A percentile compares a stretch with the other conserved stretches of the same genome.
Evolutionary conservation across 2,113 vertebrate species (phyloP).

Genomic region (Triplophysa dalaica): DNA sequence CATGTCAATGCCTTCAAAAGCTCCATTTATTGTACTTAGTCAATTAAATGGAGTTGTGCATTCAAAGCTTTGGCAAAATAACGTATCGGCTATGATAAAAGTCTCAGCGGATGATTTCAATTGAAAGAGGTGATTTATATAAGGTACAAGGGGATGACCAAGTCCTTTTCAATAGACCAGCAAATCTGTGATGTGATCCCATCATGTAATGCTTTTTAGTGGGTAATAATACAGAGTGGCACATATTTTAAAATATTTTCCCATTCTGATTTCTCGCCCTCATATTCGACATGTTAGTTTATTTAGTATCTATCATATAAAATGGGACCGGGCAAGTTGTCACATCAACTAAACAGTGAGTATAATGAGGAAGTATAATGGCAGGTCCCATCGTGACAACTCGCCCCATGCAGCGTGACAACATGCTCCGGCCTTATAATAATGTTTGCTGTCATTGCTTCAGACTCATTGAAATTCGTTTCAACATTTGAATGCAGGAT

Average conservation of each 20-base stretch:
- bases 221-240: slow-evolving; percentile 7
- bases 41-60: slow-evolving; percentile 63
- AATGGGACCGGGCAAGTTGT: no score
- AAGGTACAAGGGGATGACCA: background rate
- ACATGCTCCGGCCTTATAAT: background rate
- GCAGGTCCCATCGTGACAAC: no score
- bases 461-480: slow-evolving; percentile 27
- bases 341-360: no score
- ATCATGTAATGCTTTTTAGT: slow-evolving; percentile 37
- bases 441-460: background rate
- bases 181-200: slow-evolving; percentile 30
- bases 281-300: background rate
- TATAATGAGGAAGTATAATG: no score
- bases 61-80: slow-evolving; percentile 64
- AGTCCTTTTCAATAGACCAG: slow-evolving; percentile 20
- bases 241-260: background rate
- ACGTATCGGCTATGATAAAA: slow-evolving; percentile 42
- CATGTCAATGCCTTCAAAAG: slow-evolving; percentile 70
- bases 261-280: background rate
- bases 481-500: slow-evolving; percentile 64
- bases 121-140: slow-evolving; percentile 23
- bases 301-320: background rate
- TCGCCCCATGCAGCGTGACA: no score
- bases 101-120: slow-evolving; percentile 37
- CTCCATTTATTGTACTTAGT: slow-evolving; percentile 72